A percentile compares a stretch with the other conserved stretches of the same genome.
phyloP scores from a whole-genome alignment of 2,113 vertebrate genomes.

The Turnix velox region DNA sequence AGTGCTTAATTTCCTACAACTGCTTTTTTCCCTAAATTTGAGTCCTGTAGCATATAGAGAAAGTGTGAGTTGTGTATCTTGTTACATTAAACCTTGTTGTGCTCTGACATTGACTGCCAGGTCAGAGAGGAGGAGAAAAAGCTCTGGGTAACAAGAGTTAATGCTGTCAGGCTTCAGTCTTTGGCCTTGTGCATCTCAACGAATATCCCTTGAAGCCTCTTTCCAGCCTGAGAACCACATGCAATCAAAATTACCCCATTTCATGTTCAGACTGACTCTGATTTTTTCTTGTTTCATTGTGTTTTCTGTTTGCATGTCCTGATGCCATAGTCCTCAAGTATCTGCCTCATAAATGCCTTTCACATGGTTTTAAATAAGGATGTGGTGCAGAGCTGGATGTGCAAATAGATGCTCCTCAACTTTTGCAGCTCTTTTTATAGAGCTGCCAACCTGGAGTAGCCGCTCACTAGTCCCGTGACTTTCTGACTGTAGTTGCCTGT shows the following conservation, averaged over 20 bases:
- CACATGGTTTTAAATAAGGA: constrained; percentile 32
- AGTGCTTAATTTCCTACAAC: background rate
- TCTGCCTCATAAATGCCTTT: constrained; percentile 40
- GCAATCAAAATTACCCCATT: background rate
- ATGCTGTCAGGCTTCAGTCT: background rate
- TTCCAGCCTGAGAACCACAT: background rate
- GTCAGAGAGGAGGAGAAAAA: background rate
- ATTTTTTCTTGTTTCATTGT: background rate
- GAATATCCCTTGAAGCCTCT: background rate
- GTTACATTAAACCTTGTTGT: background rate
- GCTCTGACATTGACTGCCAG: background rate
- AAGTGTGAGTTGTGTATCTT: background rate
- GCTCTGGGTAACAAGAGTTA: background rate
- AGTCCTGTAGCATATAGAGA: background rate
- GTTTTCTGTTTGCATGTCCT: constrained; percentile 43
- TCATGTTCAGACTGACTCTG: background rate
- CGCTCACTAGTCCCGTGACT: constrained; percentile 63
- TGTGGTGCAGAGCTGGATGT: constrained; percentile 38
- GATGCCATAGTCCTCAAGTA: constrained; percentile 11
- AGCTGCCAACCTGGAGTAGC: constrained; percentile 60
- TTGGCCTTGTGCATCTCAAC: background rate
- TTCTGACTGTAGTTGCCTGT: constrained; percentile 72
- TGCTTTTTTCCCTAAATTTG: background rate
- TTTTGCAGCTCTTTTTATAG: constrained; percentile 54
- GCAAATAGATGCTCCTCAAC: constrained; percentile 34